Conservation (phyloP, 2,113 vertebrate species). For the Micronycteris hirsuta region DNA sequence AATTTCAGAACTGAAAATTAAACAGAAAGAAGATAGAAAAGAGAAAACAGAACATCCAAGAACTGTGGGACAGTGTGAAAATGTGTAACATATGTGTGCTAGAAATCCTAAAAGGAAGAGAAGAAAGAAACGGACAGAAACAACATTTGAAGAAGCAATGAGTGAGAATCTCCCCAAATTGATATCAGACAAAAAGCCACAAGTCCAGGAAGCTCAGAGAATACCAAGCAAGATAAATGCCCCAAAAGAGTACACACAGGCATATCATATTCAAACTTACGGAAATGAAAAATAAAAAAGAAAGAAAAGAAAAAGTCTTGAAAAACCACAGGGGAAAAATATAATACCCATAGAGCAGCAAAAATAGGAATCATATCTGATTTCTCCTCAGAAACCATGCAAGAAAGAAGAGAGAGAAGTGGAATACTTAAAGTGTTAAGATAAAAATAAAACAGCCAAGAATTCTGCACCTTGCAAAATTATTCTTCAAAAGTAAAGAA, state of each 20-base stretch:
- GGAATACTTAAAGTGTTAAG: background rate
- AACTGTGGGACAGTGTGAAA: background rate
- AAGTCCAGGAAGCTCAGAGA: background rate
- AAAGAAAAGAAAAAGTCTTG: background rate
- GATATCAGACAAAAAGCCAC: background rate
- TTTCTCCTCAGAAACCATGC: background rate
- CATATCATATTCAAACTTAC: too few relatives aligned
- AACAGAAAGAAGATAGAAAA: background rate
- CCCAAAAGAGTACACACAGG: background rate
- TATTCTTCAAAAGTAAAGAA: background rate
- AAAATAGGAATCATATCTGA: background rate
- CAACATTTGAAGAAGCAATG: background rate
- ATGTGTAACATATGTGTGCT: background rate
- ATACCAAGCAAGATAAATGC: background rate
- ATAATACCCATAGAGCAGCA: background rate
- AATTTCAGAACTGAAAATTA: background rate
- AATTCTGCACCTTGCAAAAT: background rate
- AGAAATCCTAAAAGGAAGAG: background rate
- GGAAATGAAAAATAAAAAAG: too few relatives aligned
- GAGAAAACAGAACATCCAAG: background rate
- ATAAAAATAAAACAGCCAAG: background rate
- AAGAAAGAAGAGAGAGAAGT: background rate
- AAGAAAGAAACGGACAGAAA: background rate
- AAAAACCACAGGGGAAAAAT: background rate
- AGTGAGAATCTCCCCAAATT: background rate